Percentiles rank a stretch among this genome's conserved stretches.
These are phyloP conservation scores for Kradibia gibbosae DNA, from an alignment of 1,140 invertebrate species.

Conservation along the genomic window DNA sequence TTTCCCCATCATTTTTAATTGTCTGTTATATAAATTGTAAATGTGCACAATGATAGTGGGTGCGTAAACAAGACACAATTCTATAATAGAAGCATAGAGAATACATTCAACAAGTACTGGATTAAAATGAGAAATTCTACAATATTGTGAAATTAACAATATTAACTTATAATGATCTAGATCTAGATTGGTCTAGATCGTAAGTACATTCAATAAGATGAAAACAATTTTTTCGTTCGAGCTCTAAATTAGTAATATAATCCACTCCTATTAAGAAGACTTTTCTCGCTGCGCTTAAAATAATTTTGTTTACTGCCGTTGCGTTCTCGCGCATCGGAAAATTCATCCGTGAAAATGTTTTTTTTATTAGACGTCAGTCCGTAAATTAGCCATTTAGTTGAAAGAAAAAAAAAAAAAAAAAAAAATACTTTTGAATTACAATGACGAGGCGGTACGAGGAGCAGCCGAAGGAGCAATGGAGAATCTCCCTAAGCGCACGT, in stretches of 20 bases:
- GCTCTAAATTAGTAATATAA: background rate
- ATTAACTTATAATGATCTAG: background rate
- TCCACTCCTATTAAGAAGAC: background rate
- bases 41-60: background rate
- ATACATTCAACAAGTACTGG: background rate
- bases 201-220: too few relatives aligned
- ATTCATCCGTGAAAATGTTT: background rate
- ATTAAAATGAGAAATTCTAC: background rate
- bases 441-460: background rate
- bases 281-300: conserved; percentile 1
- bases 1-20: background rate
- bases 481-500: background rate
- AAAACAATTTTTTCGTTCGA: background rate
- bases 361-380: background rate
- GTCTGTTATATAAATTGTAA: background rate
- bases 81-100: background rate
- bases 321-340: background rate
- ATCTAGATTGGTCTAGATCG: too few relatives aligned
- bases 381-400: background rate
- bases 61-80: background rate
- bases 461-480: background rate
- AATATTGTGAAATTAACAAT: too few relatives aligned
- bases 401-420: too few relatives aligned
- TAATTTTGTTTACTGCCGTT: background rate
- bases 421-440: background rate